Conservation (phyloP, 1,140 invertebrate genomes). For the Habropoda laboriosa region DNA sequence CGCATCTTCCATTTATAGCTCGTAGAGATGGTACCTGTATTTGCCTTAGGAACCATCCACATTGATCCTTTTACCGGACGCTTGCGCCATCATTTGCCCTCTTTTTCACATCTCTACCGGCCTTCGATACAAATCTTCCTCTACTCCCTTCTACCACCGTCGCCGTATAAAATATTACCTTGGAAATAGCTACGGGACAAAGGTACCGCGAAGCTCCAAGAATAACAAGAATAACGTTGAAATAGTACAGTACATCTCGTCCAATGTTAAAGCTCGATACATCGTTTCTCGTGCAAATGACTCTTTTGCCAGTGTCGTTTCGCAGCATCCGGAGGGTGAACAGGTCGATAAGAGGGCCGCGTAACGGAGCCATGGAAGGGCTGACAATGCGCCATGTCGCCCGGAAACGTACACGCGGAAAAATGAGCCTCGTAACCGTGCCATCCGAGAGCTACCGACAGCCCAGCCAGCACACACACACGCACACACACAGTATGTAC, state of each 20-base stretch:
- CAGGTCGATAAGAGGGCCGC: not conserved
- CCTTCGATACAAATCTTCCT: not conserved
- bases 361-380: conserved; percentile 30
- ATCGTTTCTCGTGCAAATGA: not conserved
- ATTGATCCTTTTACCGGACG: too few relatives aligned
- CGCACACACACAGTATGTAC: too few relatives aligned
- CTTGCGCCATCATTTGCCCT: too few relatives aligned
- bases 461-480: not conserved
- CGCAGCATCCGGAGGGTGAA: not conserved
- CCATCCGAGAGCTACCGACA: not conserved
- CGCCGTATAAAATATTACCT: not conserved
- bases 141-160: not conserved
- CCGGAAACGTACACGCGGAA: conserved; percentile 43
- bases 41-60: not conserved
- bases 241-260: too few relatives aligned
- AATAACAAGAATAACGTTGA: too few relatives aligned
- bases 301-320: not conserved
- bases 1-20: not conserved
- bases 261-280: not conserved
- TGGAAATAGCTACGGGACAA: too few relatives aligned
- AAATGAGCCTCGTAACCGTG: conserved; percentile 51
- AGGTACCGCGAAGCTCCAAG: too few relatives aligned
- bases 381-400: conserved; percentile 50
- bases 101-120: too few relatives aligned
- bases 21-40: not conserved